These are phyloP conservation scores for Zapornia atra DNA, from an alignment of 2,113 vertebrate genomes.

Conservation along the genomic window DNA sequence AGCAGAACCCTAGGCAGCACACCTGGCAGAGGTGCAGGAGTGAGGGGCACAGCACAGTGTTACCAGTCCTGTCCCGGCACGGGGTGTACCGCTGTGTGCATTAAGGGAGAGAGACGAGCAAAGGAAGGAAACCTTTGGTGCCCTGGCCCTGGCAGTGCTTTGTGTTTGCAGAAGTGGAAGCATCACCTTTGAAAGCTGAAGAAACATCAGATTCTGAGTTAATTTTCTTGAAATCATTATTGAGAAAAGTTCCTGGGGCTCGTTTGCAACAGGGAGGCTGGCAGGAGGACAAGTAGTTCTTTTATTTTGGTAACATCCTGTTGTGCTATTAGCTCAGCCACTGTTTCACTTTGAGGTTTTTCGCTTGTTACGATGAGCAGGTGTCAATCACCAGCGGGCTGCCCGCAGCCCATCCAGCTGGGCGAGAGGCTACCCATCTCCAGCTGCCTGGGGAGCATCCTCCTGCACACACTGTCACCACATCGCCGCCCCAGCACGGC, in stretches of 20 bases:
- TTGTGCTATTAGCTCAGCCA: background rate
- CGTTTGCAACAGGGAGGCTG: background rate
- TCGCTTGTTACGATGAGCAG: background rate
- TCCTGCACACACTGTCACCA: fast-evolving
- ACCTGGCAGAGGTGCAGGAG: background rate
- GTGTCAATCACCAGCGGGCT: background rate
- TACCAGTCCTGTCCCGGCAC: background rate
- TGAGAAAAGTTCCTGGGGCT: background rate
- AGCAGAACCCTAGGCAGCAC: background rate
- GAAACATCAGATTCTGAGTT: background rate
- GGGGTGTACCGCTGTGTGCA: background rate
- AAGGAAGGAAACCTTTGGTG: background rate
- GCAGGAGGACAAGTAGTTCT: background rate
- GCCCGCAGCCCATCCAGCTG: background rate
- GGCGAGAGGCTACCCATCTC: background rate
- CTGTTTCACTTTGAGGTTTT: background rate
- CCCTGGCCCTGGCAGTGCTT: background rate
- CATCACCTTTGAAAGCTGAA: fast-evolving
- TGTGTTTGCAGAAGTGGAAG: background rate
- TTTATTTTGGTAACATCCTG: conserved; percentile 56
- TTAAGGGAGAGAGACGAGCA: background rate
- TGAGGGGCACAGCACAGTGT: fast-evolving
- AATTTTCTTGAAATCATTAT: background rate
- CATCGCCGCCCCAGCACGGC: fast-evolving
- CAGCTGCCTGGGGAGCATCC: background rate